Evolutionary conservation across 2,113 vertebrate genomes (phyloP).

Genomic region (Eleginops maclovinus): DNA sequence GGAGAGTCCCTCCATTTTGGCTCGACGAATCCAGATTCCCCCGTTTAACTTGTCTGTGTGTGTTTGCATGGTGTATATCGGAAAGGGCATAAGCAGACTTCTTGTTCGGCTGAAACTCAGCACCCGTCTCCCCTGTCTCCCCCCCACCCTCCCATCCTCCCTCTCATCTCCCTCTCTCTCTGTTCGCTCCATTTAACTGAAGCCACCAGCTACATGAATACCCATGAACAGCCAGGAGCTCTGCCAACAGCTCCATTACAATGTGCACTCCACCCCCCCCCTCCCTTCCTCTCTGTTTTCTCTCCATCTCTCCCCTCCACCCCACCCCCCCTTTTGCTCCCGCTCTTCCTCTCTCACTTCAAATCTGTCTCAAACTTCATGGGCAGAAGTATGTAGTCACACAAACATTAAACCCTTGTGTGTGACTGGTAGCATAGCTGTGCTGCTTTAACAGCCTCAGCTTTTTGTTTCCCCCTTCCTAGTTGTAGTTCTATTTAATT

Average conservation of each 20-base stretch:
- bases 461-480: too few relatives aligned
- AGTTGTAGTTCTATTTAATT: neutral
- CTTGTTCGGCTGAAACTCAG: conserved; percentile 61
- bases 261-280: conserved; percentile 42
- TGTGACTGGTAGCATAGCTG: neutral
- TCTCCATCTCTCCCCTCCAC: neutral
- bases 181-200: conserved; percentile 66
- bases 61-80: conserved; percentile 19
- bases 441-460: neutral
- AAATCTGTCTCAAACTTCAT: neutral
- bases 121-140: neutral
- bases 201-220: conserved; percentile 72
- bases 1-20: too few relatives aligned
- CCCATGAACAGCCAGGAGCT: conserved; percentile 62
- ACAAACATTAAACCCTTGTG: too few relatives aligned
- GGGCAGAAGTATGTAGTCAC: neutral
- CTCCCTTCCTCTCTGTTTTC: conserved; percentile 15
- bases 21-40: neutral
- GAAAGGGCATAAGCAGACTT: conserved; percentile 48
- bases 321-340: neutral
- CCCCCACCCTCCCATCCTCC: neutral
- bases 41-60: conserved; percentile 3
- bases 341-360: neutral
- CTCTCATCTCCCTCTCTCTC: neutral
- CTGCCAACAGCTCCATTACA: conserved; percentile 72